Evolutionary conservation across 2,888 invertebrate genomes (phyloP).

Genomic region (Conomelus anceps): DNA sequence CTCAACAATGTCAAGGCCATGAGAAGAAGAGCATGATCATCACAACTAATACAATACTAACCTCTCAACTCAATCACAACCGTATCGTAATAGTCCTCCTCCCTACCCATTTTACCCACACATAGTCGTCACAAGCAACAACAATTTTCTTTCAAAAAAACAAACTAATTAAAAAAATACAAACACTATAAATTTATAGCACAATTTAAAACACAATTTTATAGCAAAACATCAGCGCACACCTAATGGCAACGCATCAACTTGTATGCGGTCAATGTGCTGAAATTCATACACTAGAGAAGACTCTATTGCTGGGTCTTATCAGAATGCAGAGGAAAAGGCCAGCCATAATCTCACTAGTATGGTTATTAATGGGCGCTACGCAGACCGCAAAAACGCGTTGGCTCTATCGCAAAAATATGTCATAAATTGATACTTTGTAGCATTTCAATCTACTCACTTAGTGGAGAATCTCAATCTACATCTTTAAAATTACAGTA

Average conservation of each 20-base stretch:
- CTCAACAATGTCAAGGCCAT: neutral
- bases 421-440: no score
- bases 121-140: neutral
- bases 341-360: neutral
- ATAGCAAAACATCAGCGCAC: no score
- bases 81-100: slow-evolving; percentile 48
- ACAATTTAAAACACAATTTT: no score
- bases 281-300: neutral
- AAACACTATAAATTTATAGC: neutral
- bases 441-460: no score
- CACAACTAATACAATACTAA: slow-evolving; percentile 38
- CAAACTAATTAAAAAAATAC: neutral
- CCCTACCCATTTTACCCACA: slow-evolving; percentile 6
- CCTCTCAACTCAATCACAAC: slow-evolving; percentile 53
- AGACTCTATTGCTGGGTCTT: neutral
- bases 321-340: neutral
- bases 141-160: slow-evolving; percentile 17
- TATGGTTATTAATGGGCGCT: neutral
- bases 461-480: no score
- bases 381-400: neutral
- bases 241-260: neutral
- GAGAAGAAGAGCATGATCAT: neutral
- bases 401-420: neutral
- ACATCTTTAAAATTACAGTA: no score
- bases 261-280: neutral